These are phyloP conservation scores for Lasioglossum vierecki DNA, from an alignment of 2,888 invertebrate genomes.

Conservation along the genomic window DNA sequence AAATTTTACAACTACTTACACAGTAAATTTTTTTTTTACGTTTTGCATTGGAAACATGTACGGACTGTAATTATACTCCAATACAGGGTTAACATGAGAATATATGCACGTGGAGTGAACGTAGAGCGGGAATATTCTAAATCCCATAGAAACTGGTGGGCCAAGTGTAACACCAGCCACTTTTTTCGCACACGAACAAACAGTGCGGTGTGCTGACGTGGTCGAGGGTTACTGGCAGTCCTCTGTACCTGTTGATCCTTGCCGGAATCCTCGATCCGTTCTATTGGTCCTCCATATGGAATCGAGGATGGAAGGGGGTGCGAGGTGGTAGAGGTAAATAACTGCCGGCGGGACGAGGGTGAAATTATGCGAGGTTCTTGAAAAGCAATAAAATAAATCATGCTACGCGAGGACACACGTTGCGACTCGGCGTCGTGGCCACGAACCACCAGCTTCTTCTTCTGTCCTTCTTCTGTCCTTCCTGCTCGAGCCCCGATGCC, in stretches of 20 bases:
- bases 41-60: too few species aligned
- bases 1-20: too few species aligned
- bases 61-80: too few species aligned
- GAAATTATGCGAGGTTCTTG: conserved; percentile 73
- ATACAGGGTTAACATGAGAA: too few species aligned
- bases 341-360: conserved; percentile 54
- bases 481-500: conserved; percentile 40
- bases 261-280: conserved; percentile 52
- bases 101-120: too few species aligned
- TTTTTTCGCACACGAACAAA: background rate
- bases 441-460: conserved; percentile 36
- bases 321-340: conserved; percentile 56
- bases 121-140: background rate
- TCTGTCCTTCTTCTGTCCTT: conserved; percentile 43
- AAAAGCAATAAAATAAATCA: conserved; percentile 78
- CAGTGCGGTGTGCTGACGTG: conserved; percentile 20
- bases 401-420: conserved; percentile 69
- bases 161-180: background rate
- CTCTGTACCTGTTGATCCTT: conserved; percentile 72
- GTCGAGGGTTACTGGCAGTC: conserved; percentile 44
- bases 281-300: conserved; percentile 44
- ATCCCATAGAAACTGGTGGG: background rate
- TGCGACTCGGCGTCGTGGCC: conserved; percentile 28
- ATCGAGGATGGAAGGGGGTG: background rate
- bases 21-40: too few species aligned